phyloP scores from a whole-genome alignment of 2,888 invertebrate species.

The Beris morrisii region DNA sequence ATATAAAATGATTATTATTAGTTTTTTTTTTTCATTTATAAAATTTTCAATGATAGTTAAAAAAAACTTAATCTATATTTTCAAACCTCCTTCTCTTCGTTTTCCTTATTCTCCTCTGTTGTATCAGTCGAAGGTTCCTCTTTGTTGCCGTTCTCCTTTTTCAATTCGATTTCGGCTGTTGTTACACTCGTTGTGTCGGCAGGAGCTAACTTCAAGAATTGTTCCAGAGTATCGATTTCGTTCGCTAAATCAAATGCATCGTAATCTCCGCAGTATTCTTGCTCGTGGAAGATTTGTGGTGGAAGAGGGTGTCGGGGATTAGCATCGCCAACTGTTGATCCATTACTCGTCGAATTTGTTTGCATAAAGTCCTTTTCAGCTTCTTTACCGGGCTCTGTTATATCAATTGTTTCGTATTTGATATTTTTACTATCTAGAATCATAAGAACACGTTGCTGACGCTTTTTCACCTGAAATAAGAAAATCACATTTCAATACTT shows the following conservation, averaged over 20 bases:
- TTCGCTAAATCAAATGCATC: constrained; percentile 89
- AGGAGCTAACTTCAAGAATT: constrained; percentile 77
- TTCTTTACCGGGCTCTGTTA: constrained; percentile 91
- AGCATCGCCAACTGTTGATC: constrained; percentile 72
- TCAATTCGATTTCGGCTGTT: constrained; percentile 56
- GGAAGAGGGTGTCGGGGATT: constrained; percentile 80
- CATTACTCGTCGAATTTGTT: constrained; percentile 75
- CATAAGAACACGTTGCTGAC: constrained; percentile 91
- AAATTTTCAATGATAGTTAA: constrained; percentile 3
- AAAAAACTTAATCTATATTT: constrained; percentile 2
- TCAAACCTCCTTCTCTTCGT: constrained; percentile 46
- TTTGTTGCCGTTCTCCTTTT: constrained; percentile 43
- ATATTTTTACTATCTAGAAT: constrained; percentile 90
- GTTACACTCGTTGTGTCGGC: constrained; percentile 57
- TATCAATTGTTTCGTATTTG: constrained; percentile 88
- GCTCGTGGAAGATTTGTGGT: constrained; percentile 93
- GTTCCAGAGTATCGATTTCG: constrained; percentile 86
- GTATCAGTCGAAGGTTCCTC: constrained; percentile 53
- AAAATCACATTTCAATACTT: background rate
- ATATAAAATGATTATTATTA: constrained; percentile 9
- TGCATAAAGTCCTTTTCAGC: constrained; percentile 90
- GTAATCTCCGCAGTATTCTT: constrained; percentile 86
- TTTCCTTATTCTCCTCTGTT: constrained; percentile 45
- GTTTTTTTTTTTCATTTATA: constrained; percentile 2
- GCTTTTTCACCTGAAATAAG: constrained; percentile 82